A percentile compares a stretch with the other conserved stretches of the same genome.
These are phyloP conservation scores for Strix aluco DNA, from an alignment of 2,113 vertebrate genomes.

Conservation along the genomic window DNA sequence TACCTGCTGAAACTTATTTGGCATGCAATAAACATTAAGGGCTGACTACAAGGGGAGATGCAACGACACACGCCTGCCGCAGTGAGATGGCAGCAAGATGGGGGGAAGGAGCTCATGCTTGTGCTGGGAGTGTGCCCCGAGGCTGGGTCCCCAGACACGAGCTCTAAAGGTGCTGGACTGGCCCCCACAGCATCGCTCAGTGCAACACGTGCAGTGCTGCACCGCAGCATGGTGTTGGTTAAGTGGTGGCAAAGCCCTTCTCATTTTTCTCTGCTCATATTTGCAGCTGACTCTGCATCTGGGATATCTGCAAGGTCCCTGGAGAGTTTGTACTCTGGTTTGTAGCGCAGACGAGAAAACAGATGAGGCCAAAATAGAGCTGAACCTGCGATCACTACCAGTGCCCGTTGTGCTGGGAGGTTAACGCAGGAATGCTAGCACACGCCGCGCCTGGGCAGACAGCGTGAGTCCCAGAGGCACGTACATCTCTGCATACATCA, in stretches of 20 bases:
- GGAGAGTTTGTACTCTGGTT: neutral
- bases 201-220: neutral
- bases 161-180: fast-evolving
- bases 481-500: neutral
- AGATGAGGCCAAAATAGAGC: constrained; percentile 10
- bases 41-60: neutral
- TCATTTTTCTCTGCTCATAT: neutral
- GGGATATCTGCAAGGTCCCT: neutral
- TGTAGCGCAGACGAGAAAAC: neutral
- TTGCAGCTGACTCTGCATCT: neutral
- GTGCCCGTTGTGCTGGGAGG: neutral
- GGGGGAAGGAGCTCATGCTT: no score
- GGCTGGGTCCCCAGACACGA: fast-evolving
- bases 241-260: neutral
- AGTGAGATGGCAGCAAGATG: neutral
- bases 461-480: neutral
- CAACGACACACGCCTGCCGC: fast-evolving
- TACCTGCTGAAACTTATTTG: neutral
- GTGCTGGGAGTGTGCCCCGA: neutral
- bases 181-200: neutral
- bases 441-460: neutral
- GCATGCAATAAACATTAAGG: neutral
- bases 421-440: neutral
- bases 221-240: fast-evolving
- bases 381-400: neutral